phyloP scores from a whole-genome alignment of 35 echinoderm and acorn worm genomes.

The Patiria miniata region DNA sequence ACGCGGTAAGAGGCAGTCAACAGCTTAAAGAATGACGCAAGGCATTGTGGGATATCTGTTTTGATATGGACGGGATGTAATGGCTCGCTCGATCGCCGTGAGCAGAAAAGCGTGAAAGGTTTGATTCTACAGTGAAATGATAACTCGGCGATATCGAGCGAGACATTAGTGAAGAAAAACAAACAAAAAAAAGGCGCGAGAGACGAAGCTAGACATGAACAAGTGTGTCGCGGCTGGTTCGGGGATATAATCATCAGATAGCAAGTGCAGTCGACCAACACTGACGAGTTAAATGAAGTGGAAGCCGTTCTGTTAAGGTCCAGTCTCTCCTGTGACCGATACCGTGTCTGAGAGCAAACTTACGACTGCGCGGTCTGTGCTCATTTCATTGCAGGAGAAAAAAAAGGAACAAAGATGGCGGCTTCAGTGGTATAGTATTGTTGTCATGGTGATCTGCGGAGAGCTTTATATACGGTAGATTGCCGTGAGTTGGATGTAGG shows the following conservation, averaged over 20 bases:
- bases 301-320: slow-evolving; percentile 1
- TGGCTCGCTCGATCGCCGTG: no score
- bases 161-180: no score
- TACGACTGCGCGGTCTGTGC: neutral
- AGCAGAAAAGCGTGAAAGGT: no score
- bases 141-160: no score
- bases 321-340: neutral
- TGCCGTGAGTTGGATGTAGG: neutral
- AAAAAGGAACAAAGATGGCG: neutral
- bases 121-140: no score
- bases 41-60: no score
- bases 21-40: no score
- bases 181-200: no score
- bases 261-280: neutral
- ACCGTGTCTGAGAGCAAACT: neutral
- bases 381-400: no score
- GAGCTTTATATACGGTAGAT: slow-evolving; percentile 7
- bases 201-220: no score
- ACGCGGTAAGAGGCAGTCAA: no score
- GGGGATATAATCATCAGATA: neutral
- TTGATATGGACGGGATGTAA: no score
- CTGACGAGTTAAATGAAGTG: slow-evolving; percentile 5
- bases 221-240: neutral
- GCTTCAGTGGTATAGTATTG: neutral
- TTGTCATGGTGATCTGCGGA: neutral